These are phyloP conservation scores for Autographa pulchrina DNA, from an alignment of 2,888 invertebrate genomes.

Conservation along the genomic window DNA sequence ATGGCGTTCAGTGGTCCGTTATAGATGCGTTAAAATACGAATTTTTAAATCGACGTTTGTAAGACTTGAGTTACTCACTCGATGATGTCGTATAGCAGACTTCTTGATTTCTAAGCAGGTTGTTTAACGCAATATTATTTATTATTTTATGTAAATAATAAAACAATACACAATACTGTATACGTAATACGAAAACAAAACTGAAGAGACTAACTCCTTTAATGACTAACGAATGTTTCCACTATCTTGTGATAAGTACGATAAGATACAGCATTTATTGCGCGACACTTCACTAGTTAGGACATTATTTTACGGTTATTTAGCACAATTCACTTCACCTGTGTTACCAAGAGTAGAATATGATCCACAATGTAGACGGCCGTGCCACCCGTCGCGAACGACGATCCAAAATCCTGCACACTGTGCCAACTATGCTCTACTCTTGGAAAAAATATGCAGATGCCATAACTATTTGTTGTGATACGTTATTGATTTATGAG, in stretches of 20 bases:
- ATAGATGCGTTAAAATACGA: neutral
- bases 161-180: conserved; percentile 15
- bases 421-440: conserved; percentile 38
- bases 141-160: neutral
- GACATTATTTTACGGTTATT: conserved; percentile 17
- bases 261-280: conserved; percentile 32
- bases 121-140: neutral
- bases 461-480: conserved; percentile 8
- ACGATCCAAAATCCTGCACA: conserved; percentile 32
- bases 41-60: neutral
- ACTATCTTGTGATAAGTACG: conserved; percentile 20
- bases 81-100: neutral
- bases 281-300: conserved; percentile 29
- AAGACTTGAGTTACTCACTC: neutral
- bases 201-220: conserved; percentile 12
- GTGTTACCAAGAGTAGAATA: conserved; percentile 37
- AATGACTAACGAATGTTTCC: conserved; percentile 13
- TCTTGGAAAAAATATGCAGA: conserved; percentile 33
- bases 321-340: conserved; percentile 41
- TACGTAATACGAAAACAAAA: conserved; percentile 17
- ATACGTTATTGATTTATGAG: conserved; percentile 21
- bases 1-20: neutral
- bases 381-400: conserved; percentile 19
- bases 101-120: neutral
- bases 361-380: conserved; percentile 43